Conservation (phyloP, 2,113 vertebrate genomes). For the Seriola rivoliana region DNA sequence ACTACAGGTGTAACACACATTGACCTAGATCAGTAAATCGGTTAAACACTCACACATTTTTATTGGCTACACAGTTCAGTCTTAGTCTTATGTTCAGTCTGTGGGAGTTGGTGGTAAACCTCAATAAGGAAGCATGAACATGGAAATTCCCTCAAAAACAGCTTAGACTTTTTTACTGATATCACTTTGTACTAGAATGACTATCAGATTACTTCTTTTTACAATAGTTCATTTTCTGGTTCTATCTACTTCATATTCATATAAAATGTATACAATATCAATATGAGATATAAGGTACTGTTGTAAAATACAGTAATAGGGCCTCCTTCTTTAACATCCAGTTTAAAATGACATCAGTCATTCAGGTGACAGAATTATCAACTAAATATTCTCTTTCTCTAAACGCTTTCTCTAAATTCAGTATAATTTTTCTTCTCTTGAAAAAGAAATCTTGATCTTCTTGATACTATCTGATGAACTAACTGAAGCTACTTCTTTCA, state of each 20-base stretch:
- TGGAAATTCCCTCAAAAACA: not conserved
- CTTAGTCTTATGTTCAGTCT: not conserved
- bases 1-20: not conserved
- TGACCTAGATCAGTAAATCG: not conserved
- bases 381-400: not conserved
- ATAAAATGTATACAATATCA: not conserved
- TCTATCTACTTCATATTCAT: not conserved
- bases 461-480: not conserved
- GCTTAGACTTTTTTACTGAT: not conserved
- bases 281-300: not conserved
- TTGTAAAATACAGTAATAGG: not conserved
- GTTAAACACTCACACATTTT: not conserved
- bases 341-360: not conserved
- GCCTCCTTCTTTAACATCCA: not conserved
- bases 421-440: not conserved
- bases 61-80: not conserved
- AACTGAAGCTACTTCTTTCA: slow-evolving; percentile 10
- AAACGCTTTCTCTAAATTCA: not conserved
- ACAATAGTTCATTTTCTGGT: not conserved
- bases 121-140: not conserved
- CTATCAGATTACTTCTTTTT: not conserved
- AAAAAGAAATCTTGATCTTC: not conserved
- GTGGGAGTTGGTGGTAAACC: not conserved
- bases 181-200: not conserved
- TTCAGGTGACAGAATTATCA: not conserved